phyloP scores from a whole-genome alignment of 2,113 vertebrate genomes.

The Pygoscelis antarcticus region DNA sequence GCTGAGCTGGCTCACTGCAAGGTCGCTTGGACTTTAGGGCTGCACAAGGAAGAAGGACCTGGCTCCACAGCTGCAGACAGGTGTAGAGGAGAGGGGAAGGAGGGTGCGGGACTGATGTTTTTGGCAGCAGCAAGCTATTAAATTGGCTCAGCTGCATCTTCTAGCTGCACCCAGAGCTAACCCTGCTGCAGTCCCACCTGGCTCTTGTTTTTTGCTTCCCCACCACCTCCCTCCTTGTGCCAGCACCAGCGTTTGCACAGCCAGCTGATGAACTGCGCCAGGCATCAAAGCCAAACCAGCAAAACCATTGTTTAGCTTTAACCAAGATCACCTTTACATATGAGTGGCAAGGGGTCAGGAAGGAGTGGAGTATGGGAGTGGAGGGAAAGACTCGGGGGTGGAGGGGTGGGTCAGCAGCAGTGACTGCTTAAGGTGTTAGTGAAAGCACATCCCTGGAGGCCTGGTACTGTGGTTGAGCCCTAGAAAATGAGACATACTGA shows the following conservation, averaged over 20 bases:
- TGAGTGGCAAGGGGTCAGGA: neutral
- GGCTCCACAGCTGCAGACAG: neutral
- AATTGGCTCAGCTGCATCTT: neutral
- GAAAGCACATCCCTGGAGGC: slow-evolving; percentile 24
- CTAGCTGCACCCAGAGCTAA: neutral
- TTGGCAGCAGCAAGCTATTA: slow-evolving; percentile 4
- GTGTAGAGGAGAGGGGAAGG: neutral
- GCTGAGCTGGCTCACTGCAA: neutral
- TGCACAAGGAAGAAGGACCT: neutral
- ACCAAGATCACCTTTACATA: neutral
- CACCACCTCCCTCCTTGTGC: neutral
- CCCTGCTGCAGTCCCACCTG: neutral
- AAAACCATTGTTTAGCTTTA: neutral
- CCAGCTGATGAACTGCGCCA: neutral
- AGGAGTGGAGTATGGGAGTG: neutral
- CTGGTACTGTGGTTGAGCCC: slow-evolving; percentile 9
- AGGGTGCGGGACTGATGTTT: neutral
- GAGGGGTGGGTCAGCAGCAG: neutral
- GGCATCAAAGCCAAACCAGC: neutral
- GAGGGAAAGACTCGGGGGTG: neutral
- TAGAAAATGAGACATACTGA: neutral
- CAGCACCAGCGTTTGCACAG: neutral
- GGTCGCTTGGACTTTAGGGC: neutral
- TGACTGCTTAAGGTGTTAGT: neutral
- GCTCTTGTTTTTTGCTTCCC: neutral